These are phyloP conservation scores for Apoderus coryli DNA, from an alignment of 2,888 invertebrate species.

Conservation along the genomic window DNA sequence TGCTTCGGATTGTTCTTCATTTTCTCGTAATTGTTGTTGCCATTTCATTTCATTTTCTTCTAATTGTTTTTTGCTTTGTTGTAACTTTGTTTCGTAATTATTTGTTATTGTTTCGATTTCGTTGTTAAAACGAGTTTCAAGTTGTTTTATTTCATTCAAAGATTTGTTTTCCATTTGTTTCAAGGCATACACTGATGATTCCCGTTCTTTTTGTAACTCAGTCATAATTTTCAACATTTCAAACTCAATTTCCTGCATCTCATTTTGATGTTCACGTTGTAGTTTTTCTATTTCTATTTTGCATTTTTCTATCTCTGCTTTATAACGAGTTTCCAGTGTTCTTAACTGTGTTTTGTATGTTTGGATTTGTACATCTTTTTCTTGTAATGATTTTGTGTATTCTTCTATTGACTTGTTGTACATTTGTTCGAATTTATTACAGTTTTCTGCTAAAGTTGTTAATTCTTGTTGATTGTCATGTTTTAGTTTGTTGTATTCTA, in stretches of 20 bases:
- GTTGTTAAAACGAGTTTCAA: slow-evolving; percentile 16
- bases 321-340: slow-evolving; percentile 17
- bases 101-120: slow-evolving; percentile 27
- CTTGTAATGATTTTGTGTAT: slow-evolving; percentile 11
- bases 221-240: slow-evolving; percentile 26
- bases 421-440: slow-evolving; percentile 16
- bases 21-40: slow-evolving; percentile 31
- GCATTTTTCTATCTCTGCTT: slow-evolving; percentile 17
- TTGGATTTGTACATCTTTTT: slow-evolving; percentile 12
- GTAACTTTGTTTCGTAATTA: slow-evolving; percentile 30
- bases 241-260: slow-evolving; percentile 26
- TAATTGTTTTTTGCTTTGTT: slow-evolving; percentile 33
- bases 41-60: slow-evolving; percentile 33
- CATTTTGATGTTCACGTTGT: slow-evolving; percentile 21
- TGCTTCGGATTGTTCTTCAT: slow-evolving; percentile 33
- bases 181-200: slow-evolving; percentile 16
- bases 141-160: slow-evolving; percentile 16
- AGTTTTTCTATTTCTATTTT: slow-evolving; percentile 21
- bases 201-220: slow-evolving; percentile 24
- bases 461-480: slow-evolving; percentile 14
- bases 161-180: slow-evolving; percentile 20
- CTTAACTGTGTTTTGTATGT: slow-evolving; percentile 17
- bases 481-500: slow-evolving; percentile 16
- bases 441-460: slow-evolving; percentile 11
- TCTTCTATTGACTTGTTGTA: slow-evolving; percentile 13